These are phyloP conservation scores for Danio kyathit DNA, from an alignment of 2,797 vertebrate genomes.

Conservation along the genomic window DNA sequence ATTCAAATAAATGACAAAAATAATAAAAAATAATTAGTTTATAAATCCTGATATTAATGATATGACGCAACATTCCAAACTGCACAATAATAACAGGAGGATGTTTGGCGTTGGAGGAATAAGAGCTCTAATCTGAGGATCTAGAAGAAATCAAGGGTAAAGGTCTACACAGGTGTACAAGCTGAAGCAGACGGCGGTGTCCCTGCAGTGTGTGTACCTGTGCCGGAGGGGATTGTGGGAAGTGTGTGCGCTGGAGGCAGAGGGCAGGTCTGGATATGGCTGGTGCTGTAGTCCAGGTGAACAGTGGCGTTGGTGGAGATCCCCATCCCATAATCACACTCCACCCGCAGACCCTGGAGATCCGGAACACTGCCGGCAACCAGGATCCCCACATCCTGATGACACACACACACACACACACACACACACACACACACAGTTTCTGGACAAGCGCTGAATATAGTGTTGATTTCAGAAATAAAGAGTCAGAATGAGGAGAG, in stretches of 20 bases:
- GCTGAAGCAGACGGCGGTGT: not conserved
- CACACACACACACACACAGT: not conserved
- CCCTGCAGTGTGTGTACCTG: conserved; percentile 77
- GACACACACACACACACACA: conserved; percentile 1
- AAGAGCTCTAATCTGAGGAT: no score
- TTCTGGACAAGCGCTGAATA: no score
- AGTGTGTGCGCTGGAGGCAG: conserved; percentile 85
- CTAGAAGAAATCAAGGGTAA: no score
- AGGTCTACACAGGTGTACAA: no score
- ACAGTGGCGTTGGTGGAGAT: conserved; percentile 84
- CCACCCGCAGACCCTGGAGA: conserved; percentile 85
- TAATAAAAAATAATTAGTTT: no score
- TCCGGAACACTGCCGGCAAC: conserved; percentile 93
- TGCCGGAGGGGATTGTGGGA: conserved; percentile 76
- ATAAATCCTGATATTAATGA: no score
- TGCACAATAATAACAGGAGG: no score
- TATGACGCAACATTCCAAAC: no score
- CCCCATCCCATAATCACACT: conserved; percentile 88
- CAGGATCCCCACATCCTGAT: conserved; percentile 90
- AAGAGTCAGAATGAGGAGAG: not conserved
- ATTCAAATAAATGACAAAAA: no score
- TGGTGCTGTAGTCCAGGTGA: conserved; percentile 80
- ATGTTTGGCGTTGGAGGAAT: no score
- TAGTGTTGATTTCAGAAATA: no score
- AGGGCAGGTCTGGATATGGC: conserved; percentile 90